These are phyloP conservation scores for Leptodactylus fallax DNA, from an alignment of 2,797 vertebrate species.

Conservation along the genomic window DNA sequence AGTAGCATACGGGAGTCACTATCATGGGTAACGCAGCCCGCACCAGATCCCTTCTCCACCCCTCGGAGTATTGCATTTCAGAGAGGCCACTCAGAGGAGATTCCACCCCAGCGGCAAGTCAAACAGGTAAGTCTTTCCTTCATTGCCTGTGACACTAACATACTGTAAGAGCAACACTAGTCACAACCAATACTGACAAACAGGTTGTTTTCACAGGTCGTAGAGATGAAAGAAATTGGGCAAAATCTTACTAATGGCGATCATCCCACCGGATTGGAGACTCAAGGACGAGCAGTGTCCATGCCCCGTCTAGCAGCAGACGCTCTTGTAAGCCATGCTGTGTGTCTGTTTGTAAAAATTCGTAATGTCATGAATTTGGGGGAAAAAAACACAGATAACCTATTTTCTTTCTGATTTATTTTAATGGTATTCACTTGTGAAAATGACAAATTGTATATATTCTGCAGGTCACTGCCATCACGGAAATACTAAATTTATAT, in stretches of 20 bases:
- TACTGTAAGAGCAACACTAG: neutral
- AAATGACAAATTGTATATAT: too few relatives aligned
- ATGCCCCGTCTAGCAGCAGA: constrained; percentile 91
- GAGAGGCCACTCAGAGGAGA: constrained; percentile 86
- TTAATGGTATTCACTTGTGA: too few relatives aligned
- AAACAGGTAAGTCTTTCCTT: constrained; percentile 46
- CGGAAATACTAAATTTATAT: too few relatives aligned
- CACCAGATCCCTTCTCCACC: constrained; percentile 78
- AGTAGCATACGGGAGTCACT: constrained; percentile 78
- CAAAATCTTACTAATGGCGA: constrained; percentile 75
- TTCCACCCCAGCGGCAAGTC: constrained; percentile 72
- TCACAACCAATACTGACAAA: neutral
- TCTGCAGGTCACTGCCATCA: too few relatives aligned
- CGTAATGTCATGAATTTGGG: too few relatives aligned
- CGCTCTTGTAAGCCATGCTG: constrained; percentile 83
- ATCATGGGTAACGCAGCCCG: constrained; percentile 85
- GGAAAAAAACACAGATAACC: too few relatives aligned
- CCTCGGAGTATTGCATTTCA: constrained; percentile 79
- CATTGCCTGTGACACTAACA: neutral
- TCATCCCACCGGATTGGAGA: constrained; percentile 84
- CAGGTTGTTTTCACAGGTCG: constrained; percentile 75
- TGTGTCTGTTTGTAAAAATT: neutral
- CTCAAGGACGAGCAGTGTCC: constrained; percentile 88
- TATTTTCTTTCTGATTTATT: too few relatives aligned
- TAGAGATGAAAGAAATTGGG: constrained; percentile 88